Conservation (phyloP, 2,888 invertebrate genomes). For the Drosophila prolongata region DNA sequence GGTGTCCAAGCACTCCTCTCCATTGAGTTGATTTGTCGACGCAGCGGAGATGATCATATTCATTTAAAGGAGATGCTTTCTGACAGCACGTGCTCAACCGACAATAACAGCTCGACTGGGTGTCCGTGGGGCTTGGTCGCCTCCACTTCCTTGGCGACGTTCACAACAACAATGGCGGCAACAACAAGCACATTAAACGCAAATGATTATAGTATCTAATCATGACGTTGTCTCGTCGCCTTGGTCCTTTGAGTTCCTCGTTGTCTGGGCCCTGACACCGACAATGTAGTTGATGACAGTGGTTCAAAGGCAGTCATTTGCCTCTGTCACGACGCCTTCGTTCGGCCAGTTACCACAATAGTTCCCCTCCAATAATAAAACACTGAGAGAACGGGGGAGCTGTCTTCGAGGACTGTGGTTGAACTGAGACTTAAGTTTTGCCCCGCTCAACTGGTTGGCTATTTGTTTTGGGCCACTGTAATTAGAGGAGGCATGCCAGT, state of each 20-base stretch:
- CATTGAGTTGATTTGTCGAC: conserved; percentile 26
- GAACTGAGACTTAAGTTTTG: background rate
- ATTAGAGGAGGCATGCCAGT: conserved; percentile 6
- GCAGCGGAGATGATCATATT: conserved; percentile 25
- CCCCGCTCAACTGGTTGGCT: background rate
- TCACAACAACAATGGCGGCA: conserved; percentile 44
- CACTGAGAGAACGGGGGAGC: conserved; percentile 22
- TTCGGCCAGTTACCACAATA: conserved; percentile 39
- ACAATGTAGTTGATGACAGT: conserved; percentile 77
- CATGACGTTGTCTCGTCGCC: conserved; percentile 65
- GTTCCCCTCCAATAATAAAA: conserved; percentile 10
- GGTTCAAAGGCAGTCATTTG: conserved; percentile 77
- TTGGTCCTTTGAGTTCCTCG: conserved; percentile 16
- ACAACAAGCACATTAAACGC: conserved; percentile 78
- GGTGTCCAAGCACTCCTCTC: conserved; percentile 3
- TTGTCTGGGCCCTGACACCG: conserved; percentile 50
- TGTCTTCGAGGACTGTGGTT: background rate
- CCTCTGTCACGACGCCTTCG: conserved; percentile 46
- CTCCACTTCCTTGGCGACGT: conserved; percentile 57
- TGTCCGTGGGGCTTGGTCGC: conserved; percentile 21
- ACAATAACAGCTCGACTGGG: conserved; percentile 28
- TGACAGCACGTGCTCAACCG: conserved; percentile 41
- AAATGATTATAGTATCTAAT: conserved; percentile 81
- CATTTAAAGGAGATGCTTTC: conserved; percentile 33
- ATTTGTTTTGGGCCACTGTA: background rate